Evolutionary conservation across 2,797 vertebrate species (phyloP), one percentile per base, ranked within the genome.

Genomic region (Distichodus sexfasciatus): DNA sequence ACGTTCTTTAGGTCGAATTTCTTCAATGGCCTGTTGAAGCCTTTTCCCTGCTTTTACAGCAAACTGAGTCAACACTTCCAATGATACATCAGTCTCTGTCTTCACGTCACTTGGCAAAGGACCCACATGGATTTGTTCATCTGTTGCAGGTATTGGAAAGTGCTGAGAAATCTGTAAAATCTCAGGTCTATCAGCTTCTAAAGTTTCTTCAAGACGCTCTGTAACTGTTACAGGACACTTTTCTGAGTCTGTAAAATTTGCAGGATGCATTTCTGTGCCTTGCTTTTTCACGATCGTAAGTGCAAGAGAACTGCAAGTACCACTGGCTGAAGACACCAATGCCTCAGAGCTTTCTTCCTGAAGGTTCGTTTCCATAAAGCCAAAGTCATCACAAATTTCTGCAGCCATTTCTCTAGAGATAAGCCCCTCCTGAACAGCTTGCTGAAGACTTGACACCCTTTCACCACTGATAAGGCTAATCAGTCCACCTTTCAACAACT

Each of bases 401-500:
- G 76, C 69, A 71, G 90, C 90, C 61, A 94, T 38, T 5, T 91
- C 82, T 21, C 74, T 81, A 17, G 91, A 86, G 9, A 95, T 82
- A n/a, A 94, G 68, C 2, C 83, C 88, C 60, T 79, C 86, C 28
- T 82, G 81, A 72, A 90, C 57, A 40, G 94, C 94, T 66, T 94
- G 89, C 44, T 67, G 64, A 3, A 95, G 77, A 69, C 62, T 81
- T 2, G 75, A 68, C n/a, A 95, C 60, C 43, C 85, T 87, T 3
- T 83, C 84, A 76, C 89, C 82, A 71, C 80, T 80, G 10, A 82
- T 31, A 50, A 85, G 85, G 78, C 92, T 88, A 48, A 95, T 55
- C 55, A 95, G 86, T 0, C 93, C 94, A 63, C 93, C 94, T 43
- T 77, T 83, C 76, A 81, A 81, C 36, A 93, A 12, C 82, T 96